Conservation (phyloP, 1,140 invertebrate genomes). For the Macrostomum lignano region DNA sequence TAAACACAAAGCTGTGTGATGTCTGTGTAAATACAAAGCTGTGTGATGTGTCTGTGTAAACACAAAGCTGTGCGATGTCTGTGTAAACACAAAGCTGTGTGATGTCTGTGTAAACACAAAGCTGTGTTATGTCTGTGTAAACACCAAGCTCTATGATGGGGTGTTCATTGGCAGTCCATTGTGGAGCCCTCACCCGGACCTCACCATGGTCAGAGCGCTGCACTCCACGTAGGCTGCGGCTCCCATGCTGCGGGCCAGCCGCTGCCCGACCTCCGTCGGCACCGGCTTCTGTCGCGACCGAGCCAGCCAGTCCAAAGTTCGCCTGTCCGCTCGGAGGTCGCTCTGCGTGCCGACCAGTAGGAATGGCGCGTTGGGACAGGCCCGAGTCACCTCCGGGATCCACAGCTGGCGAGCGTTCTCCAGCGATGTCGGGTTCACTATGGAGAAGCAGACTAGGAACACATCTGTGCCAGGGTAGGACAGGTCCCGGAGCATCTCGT, state of each 20-base stretch:
- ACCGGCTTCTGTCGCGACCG: constrained; percentile 8
- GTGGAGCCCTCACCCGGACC: not conserved
- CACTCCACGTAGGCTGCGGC: constrained; percentile 12
- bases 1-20: too few relatives aligned
- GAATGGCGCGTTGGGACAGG: constrained; percentile 82
- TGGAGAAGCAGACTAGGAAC: constrained; percentile 86
- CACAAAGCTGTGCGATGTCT: too few relatives aligned
- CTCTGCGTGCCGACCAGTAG: constrained; percentile 90
- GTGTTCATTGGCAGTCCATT: too few relatives aligned
- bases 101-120: too few relatives aligned
- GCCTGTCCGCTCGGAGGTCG: constrained; percentile 71
- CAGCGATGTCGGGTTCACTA: constrained; percentile 89
- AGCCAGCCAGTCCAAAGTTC: constrained; percentile 9
- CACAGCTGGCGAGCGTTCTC: constrained; percentile 99
- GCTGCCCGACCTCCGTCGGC: constrained; percentile 8
- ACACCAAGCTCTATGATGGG: too few relatives aligned
- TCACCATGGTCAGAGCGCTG: constrained; percentile 9
- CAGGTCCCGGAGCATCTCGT: constrained; percentile 66
- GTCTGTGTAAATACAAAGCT: too few relatives aligned
- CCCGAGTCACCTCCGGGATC: constrained; percentile 98
- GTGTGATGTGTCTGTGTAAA: too few relatives aligned
- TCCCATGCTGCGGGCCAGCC: constrained; percentile 9
- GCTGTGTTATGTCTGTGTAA: too few relatives aligned
- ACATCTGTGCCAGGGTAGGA: constrained; percentile 93
- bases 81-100: too few relatives aligned